phyloP scores from a whole-genome alignment of 2,113 vertebrate species.

The Bubo blakistoni region DNA sequence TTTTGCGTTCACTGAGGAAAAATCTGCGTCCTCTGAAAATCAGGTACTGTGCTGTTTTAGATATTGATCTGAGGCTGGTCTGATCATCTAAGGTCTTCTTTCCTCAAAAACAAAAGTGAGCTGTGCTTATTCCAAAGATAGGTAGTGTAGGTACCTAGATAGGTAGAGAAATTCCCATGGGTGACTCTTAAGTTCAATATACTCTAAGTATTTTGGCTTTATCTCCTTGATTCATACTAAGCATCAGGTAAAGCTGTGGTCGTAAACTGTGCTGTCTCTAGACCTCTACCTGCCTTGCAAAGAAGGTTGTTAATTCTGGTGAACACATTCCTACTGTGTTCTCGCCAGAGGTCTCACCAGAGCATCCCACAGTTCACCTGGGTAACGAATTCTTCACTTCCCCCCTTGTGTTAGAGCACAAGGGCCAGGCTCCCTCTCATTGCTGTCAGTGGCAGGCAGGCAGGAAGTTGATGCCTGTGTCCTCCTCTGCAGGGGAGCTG shows the following conservation, averaged over 20 bases:
- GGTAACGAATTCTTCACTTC: background rate
- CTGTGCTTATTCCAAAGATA: background rate
- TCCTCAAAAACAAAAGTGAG: background rate
- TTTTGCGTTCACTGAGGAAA: constrained; percentile 40
- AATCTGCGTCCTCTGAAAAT: constrained; percentile 28
- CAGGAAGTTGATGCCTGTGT: background rate
- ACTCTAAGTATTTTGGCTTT: background rate
- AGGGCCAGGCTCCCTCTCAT: background rate
- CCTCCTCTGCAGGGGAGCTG: background rate
- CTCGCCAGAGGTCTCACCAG: background rate
- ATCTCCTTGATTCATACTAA: background rate
- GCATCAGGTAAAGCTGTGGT: background rate
- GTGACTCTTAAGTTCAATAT: background rate
- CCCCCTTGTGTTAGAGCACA: background rate
- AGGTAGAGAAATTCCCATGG: background rate
- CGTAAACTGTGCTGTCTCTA: background rate
- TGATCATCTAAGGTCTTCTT: background rate
- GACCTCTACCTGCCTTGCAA: background rate
- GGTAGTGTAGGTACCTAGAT: too few species aligned
- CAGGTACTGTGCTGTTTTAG: constrained; percentile 52
- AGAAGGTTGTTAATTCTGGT: background rate
- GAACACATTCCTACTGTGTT: background rate
- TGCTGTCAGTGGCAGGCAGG: background rate
- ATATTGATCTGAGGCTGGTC: background rate
- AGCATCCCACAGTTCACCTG: background rate